Base-by-base conservation (phyloP, 2,113 vertebrate species). In the Myrmecobius fasciatus region DNA sequence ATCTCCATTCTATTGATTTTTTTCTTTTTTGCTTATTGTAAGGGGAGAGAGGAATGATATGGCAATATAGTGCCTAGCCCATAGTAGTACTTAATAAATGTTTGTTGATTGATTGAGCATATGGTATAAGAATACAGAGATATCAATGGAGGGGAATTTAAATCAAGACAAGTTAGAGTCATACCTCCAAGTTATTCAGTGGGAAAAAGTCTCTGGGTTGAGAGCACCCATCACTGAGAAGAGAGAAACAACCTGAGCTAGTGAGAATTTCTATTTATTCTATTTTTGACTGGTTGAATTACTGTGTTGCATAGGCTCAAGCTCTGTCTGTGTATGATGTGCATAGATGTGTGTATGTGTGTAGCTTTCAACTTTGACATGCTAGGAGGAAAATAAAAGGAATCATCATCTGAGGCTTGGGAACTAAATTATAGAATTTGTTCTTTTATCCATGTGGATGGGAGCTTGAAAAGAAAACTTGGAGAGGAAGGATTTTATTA, bases 241-340 rank as follows among this genome's bases (percentile, higher is more conserved):
- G 17, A 75, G 36, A 5, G 28, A 26, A 83, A 49, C 49, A 93
- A 12, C 4, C 31, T 53, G 47, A 8, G 14, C 3, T 89, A 47
- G n/a, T 60, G 43, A 92, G 48, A 94, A 90, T 95, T n/a, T n/a
- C n/a, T n/a, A n/a, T n/a, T 92, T 94, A 10, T 94, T 46, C 88
- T 52, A n/a, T 17, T 93, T 89, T 91, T 94, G 2, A 90, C 25
- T 92, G 24, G n/a, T 51, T 91, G 31, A 75, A 75, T 90, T 95
- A 14, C 28, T 67, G 8, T 93, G 8, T 93, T 91, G 51, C 47
- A 47, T 49, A 48, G 94, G 3, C 24, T 88, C 53, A 90, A 22
- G 46, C 2, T 24, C 2, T 53, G 20, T 24, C 53, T 54, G 22
- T 75, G 24, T 94, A 31, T 83, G 52, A 11, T 48, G 14, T 92